Evolutionary conservation across 2,797 vertebrate species (phyloP).

Genomic region (Peromyscus aztecus): DNA sequence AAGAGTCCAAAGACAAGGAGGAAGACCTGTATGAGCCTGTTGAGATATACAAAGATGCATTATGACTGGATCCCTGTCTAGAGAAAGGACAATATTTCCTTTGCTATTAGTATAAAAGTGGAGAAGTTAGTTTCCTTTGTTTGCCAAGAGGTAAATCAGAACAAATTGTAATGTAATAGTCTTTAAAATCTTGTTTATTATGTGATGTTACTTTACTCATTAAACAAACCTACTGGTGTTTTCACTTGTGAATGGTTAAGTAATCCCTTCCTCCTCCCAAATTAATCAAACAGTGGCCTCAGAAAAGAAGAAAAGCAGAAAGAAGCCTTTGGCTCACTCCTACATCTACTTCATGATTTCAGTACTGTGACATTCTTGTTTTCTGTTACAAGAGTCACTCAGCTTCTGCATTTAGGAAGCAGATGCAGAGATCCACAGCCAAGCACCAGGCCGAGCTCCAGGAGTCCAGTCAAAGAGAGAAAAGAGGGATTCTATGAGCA

Average conservation of each 20-base stretch:
- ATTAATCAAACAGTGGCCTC: background rate
- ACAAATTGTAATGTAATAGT: constrained; percentile 50
- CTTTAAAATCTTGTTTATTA: background rate
- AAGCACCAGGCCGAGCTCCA: no score
- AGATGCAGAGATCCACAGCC: no score
- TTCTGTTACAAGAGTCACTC: constrained; percentile 29
- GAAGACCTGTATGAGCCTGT: constrained; percentile 30
- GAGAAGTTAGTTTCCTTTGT: constrained; percentile 43
- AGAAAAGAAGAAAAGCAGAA: background rate
- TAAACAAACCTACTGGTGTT: constrained; percentile 67
- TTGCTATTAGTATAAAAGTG: constrained; percentile 77
- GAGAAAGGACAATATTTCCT: constrained; percentile 58
- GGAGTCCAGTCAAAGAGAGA: no score
- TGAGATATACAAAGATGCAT: background rate
- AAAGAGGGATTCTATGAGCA: no score
- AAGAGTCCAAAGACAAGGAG: constrained; percentile 76
- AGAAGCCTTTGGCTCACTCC: background rate
- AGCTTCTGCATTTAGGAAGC: constrained; percentile 1
- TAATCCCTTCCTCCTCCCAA: constrained; percentile 22
- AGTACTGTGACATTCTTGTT: background rate
- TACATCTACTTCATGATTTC: background rate
- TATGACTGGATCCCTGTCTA: constrained; percentile 11
- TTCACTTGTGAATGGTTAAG: constrained; percentile 31
- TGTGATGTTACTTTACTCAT: constrained; percentile 34
- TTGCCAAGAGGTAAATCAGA: background rate